phyloP scores from a whole-genome alignment of 1,140 invertebrate species.

The Lepidostoma basale region DNA sequence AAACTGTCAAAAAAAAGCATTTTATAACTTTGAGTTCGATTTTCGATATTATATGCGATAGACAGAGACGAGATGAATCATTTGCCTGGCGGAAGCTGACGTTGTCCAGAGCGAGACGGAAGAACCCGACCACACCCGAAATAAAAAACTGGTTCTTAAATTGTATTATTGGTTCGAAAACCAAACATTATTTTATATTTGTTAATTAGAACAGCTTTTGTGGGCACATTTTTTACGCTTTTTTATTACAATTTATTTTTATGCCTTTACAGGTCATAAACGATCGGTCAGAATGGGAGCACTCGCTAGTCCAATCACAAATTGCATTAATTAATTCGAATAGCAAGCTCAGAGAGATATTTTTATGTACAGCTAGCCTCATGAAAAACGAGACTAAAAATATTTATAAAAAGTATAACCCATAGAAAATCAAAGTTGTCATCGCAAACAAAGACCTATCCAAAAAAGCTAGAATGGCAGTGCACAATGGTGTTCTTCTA shows the following conservation, averaged over 20 bases:
- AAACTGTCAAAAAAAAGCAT: conserved; percentile 12
- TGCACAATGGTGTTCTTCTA: no score
- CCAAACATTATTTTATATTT: conserved; percentile 6
- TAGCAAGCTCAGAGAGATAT: no score
- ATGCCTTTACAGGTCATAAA: no score
- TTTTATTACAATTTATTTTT: neutral
- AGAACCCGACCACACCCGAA: conserved; percentile 1
- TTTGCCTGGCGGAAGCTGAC: neutral
- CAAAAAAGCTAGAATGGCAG: no score
- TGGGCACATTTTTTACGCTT: conserved; percentile 14
- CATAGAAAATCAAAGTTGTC: no score
- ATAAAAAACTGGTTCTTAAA: conserved; percentile 15
- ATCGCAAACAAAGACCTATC: no score
- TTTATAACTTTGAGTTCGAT: conserved; percentile 15
- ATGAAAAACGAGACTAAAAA: no score
- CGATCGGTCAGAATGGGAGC: no score
- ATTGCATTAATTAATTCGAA: no score
- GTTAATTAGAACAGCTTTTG: conserved; percentile 7
- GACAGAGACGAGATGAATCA: neutral
- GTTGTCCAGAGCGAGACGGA: neutral
- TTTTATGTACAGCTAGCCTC: no score
- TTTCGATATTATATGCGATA: conserved; percentile 13
- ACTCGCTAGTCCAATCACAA: no score
- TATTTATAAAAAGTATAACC: no score
- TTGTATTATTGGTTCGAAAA: conserved; percentile 17